A percentile compares a stretch with the other conserved stretches of the same genome.
Conservation (phyloP, 2,888 invertebrate species). For the Galeopsomyia nigrocyanea region DNA sequence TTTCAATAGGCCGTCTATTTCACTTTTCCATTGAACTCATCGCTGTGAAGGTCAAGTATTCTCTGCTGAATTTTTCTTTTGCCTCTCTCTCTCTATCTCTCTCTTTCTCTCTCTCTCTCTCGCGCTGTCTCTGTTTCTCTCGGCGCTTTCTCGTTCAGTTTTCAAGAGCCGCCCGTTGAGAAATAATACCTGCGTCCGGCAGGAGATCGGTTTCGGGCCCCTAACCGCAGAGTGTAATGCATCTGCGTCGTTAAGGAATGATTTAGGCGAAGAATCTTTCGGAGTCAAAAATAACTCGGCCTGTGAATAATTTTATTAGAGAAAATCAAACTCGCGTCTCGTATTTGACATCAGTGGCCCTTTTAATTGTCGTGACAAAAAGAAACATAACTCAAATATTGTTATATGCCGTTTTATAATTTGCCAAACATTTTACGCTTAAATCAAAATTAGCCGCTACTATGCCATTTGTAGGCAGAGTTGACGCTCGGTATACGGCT, state of each 20-base stretch:
- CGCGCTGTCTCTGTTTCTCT: slow-evolving; percentile 31
- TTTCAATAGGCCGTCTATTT: slow-evolving; percentile 32
- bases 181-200: slow-evolving; percentile 55
- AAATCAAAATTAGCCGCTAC: too few relatives aligned
- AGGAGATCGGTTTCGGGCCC: slow-evolving; percentile 44
- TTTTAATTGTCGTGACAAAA: too few relatives aligned
- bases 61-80: background rate
- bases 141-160: background rate
- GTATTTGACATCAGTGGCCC: too few relatives aligned
- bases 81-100: slow-evolving; percentile 32
- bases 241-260: slow-evolving; percentile 45
- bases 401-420: too few relatives aligned
- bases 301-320: too few relatives aligned
- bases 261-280: slow-evolving; percentile 31
- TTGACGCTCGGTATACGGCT: too few relatives aligned
- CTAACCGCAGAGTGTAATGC: slow-evolving; percentile 37
- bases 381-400: too few relatives aligned
- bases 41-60: slow-evolving; percentile 15
- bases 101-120: slow-evolving; percentile 11
- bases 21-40: background rate
- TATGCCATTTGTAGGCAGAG: too few relatives aligned
- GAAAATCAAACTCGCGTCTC: too few relatives aligned
- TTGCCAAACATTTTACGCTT: too few relatives aligned
- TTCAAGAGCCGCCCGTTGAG: slow-evolving; percentile 56
- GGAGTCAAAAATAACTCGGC: background rate